Conservation (phyloP, 2,888 invertebrate genomes). For the Uloborus plumipes region DNA sequence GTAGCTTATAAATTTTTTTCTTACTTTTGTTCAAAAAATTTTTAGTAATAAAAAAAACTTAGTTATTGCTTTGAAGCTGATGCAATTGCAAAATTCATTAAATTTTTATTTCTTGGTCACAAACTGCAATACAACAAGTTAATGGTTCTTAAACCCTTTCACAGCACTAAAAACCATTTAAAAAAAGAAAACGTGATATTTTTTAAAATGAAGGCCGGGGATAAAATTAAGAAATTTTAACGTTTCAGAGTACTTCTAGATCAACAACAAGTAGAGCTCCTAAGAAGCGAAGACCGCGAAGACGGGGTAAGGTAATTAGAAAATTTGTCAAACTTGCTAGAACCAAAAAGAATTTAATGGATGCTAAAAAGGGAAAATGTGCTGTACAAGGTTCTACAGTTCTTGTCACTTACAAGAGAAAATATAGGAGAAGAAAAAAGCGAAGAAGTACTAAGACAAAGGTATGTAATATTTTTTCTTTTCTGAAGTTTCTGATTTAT, state of each 20-base stretch:
- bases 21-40: no score
- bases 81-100: no score
- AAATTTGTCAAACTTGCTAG: conserved; percentile 47
- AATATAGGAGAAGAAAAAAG: not conserved
- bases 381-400: conserved; percentile 5
- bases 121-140: no score
- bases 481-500: not conserved
- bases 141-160: no score
- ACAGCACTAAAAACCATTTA: no score
- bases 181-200: no score
- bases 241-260: not conserved
- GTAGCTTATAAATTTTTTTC: no score
- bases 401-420: conserved; percentile 29
- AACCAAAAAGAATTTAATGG: conserved; percentile 15
- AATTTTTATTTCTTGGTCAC: no score
- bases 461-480: not conserved
- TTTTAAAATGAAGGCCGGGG: no score
- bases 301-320: conserved; percentile 16
- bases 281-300: conserved; percentile 16
- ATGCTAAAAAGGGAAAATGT: conserved; percentile 23
- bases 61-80: no score
- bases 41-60: no score
- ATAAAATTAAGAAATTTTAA: no score
- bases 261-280: not conserved
- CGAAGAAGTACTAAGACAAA: not conserved